Conservation (phyloP, 2,113 vertebrate genomes). For the Sylvilagus bachmani region DNA sequence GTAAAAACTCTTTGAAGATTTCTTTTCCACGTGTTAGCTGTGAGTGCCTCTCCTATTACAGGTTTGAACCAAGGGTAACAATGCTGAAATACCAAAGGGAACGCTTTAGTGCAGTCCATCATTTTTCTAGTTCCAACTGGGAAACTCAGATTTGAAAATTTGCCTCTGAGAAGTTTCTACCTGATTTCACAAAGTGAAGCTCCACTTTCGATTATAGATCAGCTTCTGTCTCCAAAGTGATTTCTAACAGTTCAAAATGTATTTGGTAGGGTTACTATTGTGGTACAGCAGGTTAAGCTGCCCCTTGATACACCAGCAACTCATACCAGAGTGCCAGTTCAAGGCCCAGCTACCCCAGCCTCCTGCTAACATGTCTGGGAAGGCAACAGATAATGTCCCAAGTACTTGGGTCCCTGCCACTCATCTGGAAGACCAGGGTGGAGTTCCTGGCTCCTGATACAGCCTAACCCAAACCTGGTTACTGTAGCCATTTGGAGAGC, state of each 20-base stretch:
- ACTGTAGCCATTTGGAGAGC: too few relatives aligned
- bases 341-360: too few relatives aligned
- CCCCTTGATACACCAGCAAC: too few relatives aligned
- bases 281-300: too few relatives aligned
- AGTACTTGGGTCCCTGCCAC: too few relatives aligned
- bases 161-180: neutral
- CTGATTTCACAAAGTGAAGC: neutral
- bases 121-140: neutral
- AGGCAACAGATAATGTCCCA: too few relatives aligned
- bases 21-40: constrained; percentile 44
- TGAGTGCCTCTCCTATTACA: neutral
- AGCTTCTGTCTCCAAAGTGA: neutral
- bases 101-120: neutral
- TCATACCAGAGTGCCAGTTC: too few relatives aligned
- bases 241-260: neutral
- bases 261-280: neutral
- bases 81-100: constrained; percentile 27
- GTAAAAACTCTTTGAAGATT: constrained; percentile 71
- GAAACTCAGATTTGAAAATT: constrained; percentile 31
- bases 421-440: too few relatives aligned
- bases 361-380: too few relatives aligned
- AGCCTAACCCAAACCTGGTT: too few relatives aligned
- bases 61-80: neutral
- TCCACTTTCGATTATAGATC: neutral
- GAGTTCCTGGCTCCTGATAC: too few relatives aligned